Percentiles rank a stretch among this genome's conserved stretches.
Evolutionary conservation across 2,888 invertebrate species (phyloP).

Genomic region (Empis livida): DNA sequence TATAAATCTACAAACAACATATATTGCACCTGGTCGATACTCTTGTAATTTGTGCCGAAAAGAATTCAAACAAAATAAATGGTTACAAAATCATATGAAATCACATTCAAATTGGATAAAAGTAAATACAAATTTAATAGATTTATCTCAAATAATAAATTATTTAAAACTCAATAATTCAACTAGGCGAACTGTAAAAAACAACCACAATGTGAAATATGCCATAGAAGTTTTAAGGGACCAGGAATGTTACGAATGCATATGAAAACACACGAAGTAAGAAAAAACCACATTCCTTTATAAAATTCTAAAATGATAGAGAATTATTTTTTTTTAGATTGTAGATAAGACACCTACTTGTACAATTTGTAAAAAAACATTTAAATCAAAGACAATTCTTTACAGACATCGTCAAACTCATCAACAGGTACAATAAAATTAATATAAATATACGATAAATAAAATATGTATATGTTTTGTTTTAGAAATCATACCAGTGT

Average conservation of each 20-base stretch:
- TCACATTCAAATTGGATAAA: slow-evolving; percentile 51
- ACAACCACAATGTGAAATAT: slow-evolving; percentile 47
- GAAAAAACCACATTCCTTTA: neutral
- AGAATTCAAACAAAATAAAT: slow-evolving; percentile 48
- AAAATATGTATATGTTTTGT: slow-evolving; percentile 1
- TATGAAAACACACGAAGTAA: slow-evolving; percentile 46
- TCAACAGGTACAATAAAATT: slow-evolving; percentile 33
- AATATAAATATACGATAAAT: neutral
- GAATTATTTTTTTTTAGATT: slow-evolving; percentile 31
- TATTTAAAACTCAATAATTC: neutral
- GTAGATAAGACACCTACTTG: slow-evolving; percentile 46
- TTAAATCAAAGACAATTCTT: slow-evolving; percentile 45
- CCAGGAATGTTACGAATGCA: slow-evolving; percentile 54
- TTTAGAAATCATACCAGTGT: slow-evolving; percentile 25
- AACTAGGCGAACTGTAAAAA: slow-evolving; percentile 48
- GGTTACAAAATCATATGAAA: slow-evolving; percentile 49
- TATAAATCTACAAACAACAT: slow-evolving; percentile 39
- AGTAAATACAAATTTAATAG: slow-evolving; percentile 12
- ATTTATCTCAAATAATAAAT: no score
- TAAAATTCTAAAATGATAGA: no score
- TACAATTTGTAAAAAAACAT: slow-evolving; percentile 46
- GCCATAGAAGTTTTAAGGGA: slow-evolving; percentile 48
- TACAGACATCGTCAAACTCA: slow-evolving; percentile 50
- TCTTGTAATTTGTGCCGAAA: slow-evolving; percentile 50
- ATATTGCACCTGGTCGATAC: slow-evolving; percentile 44